Percentiles rank a stretch among this genome's conserved stretches.
Conservation (phyloP, 2,888 invertebrate genomes). For the Agrilus cyanescens region DNA sequence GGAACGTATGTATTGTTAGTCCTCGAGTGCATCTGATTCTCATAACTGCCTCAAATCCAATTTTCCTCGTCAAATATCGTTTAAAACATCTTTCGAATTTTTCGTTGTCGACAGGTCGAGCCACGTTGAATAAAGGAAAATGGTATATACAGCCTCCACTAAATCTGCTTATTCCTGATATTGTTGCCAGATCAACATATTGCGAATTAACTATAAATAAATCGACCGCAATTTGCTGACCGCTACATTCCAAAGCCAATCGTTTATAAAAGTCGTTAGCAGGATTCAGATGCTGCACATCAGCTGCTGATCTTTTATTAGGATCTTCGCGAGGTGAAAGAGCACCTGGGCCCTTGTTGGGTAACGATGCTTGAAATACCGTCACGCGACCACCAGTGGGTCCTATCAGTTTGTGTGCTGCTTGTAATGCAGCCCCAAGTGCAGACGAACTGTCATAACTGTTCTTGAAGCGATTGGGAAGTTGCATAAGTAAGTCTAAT, state of each 20-base stretch:
- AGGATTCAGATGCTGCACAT: slow-evolving; percentile 79
- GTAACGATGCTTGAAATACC: slow-evolving; percentile 84
- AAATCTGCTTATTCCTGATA: slow-evolving; percentile 88
- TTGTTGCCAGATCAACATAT: slow-evolving; percentile 87
- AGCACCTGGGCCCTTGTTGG: slow-evolving; percentile 79
- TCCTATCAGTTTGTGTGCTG: slow-evolving; percentile 83
- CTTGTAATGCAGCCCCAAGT: slow-evolving; percentile 85
- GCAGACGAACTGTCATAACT: slow-evolving; percentile 67
- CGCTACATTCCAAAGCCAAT: slow-evolving; percentile 89
- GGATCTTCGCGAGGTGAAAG: slow-evolving; percentile 81
- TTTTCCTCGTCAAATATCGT: slow-evolving; percentile 88
- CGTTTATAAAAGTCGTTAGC: slow-evolving; percentile 97
- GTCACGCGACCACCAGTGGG: slow-evolving; percentile 90
- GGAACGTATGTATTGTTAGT: slow-evolving; percentile 92
- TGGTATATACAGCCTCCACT: slow-evolving; percentile 90
- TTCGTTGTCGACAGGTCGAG: slow-evolving; percentile 58
- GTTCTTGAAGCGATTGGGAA: slow-evolving; percentile 58
- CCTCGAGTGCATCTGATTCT: slow-evolving; percentile 90
- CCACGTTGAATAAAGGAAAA: slow-evolving; percentile 73
- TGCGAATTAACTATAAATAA: slow-evolving; percentile 87
- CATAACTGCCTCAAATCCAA: slow-evolving; percentile 99
- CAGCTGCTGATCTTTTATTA: slow-evolving; percentile 62
- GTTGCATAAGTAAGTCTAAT: slow-evolving; percentile 58
- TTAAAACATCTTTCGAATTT: slow-evolving; percentile 65
- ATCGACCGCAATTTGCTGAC: slow-evolving; percentile 92